Conservation (phyloP, 2,888 invertebrate species). For the Tenthredo mesomela region DNA sequence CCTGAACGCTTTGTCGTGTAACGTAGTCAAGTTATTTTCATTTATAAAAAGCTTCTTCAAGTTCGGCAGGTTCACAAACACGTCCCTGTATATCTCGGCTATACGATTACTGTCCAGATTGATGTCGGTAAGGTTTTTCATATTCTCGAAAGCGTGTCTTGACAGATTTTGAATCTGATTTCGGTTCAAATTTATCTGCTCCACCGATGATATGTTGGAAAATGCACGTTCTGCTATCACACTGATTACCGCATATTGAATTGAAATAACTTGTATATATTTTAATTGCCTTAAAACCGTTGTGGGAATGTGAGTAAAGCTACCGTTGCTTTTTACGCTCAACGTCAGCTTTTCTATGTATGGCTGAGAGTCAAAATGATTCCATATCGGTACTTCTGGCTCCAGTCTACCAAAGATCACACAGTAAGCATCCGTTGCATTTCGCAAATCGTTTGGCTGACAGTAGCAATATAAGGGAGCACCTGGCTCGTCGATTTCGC, state of each 20-base stretch:
- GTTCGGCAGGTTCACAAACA: slow-evolving; percentile 87
- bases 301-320: slow-evolving; percentile 86
- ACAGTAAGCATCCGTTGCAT: slow-evolving; percentile 88
- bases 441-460: slow-evolving; percentile 77
- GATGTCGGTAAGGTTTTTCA: slow-evolving; percentile 85
- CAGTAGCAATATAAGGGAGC: slow-evolving; percentile 86
- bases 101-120: slow-evolving; percentile 89
- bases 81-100: slow-evolving; percentile 85
- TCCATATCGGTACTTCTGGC: slow-evolving; percentile 87
- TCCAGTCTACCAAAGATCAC: slow-evolving; percentile 87
- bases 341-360: slow-evolving; percentile 86
- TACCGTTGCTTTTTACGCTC: slow-evolving; percentile 85
- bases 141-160: slow-evolving; percentile 86
- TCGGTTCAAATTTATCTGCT: slow-evolving; percentile 84
- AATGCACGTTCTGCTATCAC: slow-evolving; percentile 87
- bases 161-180: slow-evolving; percentile 86
- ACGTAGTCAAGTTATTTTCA: slow-evolving; percentile 90
- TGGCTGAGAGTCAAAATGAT: slow-evolving; percentile 86
- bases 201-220: slow-evolving; percentile 85
- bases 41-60: slow-evolving; percentile 89
- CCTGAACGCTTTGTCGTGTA: slow-evolving; percentile 92
- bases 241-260: slow-evolving; percentile 87
- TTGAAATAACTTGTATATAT: slow-evolving; percentile 84
- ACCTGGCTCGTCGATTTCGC: slow-evolving; percentile 80
- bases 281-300: slow-evolving; percentile 84